phyloP scores from a whole-genome alignment of 2,888 invertebrate species.

The Pterostichus madidus region DNA sequence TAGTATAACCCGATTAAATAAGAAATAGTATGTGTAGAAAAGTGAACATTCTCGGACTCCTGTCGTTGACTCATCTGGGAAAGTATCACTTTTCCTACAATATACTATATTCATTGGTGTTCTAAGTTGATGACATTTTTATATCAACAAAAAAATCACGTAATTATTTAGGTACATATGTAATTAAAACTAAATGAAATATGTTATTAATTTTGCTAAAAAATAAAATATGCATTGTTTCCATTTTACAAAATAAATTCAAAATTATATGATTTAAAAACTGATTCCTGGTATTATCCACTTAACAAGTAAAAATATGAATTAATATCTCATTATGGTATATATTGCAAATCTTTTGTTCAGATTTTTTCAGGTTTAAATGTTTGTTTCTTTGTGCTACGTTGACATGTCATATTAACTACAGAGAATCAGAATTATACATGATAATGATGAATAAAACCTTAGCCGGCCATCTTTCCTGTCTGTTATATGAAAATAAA shows the following conservation, averaged over 20 bases:
- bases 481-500: slow-evolving; percentile 41
- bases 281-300: neutral
- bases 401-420: slow-evolving; percentile 24
- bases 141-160: too few species aligned
- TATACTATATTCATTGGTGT: too few species aligned
- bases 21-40: too few species aligned
- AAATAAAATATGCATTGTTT: neutral
- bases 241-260: neutral
- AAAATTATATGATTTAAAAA: neutral
- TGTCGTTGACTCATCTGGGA: too few species aligned
- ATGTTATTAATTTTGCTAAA: neutral
- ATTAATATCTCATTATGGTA: neutral
- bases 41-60: too few species aligned
- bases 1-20: too few species aligned
- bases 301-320: slow-evolving; percentile 13
- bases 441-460: slow-evolving; percentile 51
- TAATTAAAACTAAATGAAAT: neutral
- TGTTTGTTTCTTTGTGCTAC: slow-evolving; percentile 18
- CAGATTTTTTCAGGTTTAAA: slow-evolving; percentile 1
- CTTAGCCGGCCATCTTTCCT: slow-evolving; percentile 38
- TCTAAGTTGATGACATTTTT: too few species aligned
- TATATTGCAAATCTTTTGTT: slow-evolving; percentile 4
- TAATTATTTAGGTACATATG: neutral
- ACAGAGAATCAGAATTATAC: slow-evolving; percentile 37
- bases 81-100: too few species aligned